These are phyloP conservation scores for Sciurus niger DNA, from an alignment of 2,113 vertebrate genomes.

Conservation along the genomic window DNA sequence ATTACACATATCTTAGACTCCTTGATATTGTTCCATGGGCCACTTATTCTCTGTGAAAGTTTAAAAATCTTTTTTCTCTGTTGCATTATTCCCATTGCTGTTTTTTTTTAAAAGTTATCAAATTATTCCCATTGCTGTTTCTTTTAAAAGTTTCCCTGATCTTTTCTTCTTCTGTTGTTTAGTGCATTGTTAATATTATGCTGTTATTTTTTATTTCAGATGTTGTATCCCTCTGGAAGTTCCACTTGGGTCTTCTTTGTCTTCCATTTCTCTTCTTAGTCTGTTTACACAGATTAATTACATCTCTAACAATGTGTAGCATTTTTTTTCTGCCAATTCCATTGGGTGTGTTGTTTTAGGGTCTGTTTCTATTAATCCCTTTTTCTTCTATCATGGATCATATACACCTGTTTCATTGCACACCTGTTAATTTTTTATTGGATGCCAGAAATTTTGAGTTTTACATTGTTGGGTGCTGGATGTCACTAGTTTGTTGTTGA, in stretches of 20 bases:
- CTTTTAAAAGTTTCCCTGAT: not conserved
- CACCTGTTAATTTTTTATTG: not conserved
- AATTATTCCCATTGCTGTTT: not conserved
- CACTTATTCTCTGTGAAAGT: not conserved
- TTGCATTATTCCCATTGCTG: constrained; percentile 18
- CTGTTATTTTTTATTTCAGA: constrained; percentile 26
- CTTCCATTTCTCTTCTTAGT: not conserved
- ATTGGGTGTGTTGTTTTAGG: not conserved
- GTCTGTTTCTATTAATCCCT: not conserved
- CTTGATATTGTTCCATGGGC: not conserved
- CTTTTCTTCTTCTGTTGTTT: constrained; percentile 6
- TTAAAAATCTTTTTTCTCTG: not conserved
- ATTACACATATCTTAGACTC: too few species aligned
- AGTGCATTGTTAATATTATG: not conserved
- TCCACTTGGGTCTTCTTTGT: not conserved
- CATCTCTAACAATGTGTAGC: not conserved
- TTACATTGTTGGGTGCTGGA: not conserved
- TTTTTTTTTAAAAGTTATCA: not conserved
- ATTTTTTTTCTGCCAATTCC: not conserved
- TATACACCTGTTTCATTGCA: not conserved
- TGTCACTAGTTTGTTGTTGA: not conserved
- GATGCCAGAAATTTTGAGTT: not conserved
- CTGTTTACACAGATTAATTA: not conserved
- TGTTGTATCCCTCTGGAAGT: not conserved
- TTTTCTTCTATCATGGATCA: not conserved